Conservation (phyloP, 2,113 vertebrate species). For the Natator depressus region DNA sequence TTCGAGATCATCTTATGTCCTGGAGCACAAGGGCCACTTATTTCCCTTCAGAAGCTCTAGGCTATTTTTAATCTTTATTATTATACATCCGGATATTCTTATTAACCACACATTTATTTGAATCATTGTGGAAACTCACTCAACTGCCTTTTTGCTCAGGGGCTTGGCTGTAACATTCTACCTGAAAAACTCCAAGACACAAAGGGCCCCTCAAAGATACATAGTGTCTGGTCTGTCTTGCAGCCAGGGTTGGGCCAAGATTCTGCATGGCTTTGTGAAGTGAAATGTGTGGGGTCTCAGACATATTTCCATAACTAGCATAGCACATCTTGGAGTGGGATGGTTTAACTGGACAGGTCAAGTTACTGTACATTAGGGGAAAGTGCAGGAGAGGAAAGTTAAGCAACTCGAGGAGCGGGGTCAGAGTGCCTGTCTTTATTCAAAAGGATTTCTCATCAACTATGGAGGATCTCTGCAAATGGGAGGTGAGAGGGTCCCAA, state of each 20-base stretch:
- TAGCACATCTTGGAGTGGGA: not conserved
- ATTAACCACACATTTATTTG: not conserved
- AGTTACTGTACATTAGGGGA: not conserved
- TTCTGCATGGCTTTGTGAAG: rapidly evolving
- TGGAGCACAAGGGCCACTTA: not conserved
- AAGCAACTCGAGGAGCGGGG: not conserved
- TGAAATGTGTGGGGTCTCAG: rapidly evolving
- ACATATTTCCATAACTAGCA: not conserved
- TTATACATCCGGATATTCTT: not conserved
- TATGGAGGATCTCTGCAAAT: not conserved
- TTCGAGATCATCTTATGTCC: not conserved
- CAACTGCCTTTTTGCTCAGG: not conserved
- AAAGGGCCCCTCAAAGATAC: not conserved
- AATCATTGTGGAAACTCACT: not conserved
- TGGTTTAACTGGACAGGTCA: rapidly evolving
- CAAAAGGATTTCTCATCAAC: not conserved
- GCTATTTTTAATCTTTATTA: not conserved
- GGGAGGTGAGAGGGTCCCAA: not conserved
- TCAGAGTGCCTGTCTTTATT: not conserved
- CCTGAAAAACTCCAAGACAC: not conserved
- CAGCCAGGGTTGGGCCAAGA: not conserved
- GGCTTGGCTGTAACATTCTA: not conserved
- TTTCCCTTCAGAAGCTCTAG: not conserved
- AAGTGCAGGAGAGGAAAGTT: not conserved
- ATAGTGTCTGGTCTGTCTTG: not conserved